Base-by-base conservation (phyloP, 2,888 invertebrate genomes). In the Lobophora halterata region DNA sequence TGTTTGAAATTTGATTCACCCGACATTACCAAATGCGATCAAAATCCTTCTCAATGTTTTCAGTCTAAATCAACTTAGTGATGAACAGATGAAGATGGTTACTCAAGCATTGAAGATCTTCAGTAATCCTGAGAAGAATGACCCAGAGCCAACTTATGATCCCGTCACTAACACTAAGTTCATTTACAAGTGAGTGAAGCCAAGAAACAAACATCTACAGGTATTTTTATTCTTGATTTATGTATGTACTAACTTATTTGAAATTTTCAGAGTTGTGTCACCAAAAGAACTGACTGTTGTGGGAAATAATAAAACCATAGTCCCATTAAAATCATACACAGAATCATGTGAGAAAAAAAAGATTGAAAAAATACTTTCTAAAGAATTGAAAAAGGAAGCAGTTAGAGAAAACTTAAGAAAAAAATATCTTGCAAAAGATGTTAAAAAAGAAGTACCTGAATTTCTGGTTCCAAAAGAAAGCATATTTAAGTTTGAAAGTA, bases 51-150 rank as follows among this genome's bases (percentile, higher is more conserved):
- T 2, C n/a, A 9, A 16, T 9, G 25, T 5, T 67, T 80, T 11
- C 66, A 86, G 86, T 60, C 68, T 86, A 40, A 85, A 79, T 47
- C 70, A 79, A 41, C 60, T 86, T 13, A 83, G 65, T 30, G 69
- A 77, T 49, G 75, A 78, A 14, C 82, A 87, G 54, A 77, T 82
- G 67, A 79, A 79, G 46, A 75, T 85, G 65, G 85, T 86, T 1
- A 79, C 79, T 46, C 76, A 86, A 49, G 83, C 82, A 1, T 46
- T 85, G 26, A 81, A 81, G 37, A 78, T 82, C 49, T 79, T 82
- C 37, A 77, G 65, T 34, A 71, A 81, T 26, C 76, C 82, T 1
- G 75, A 79, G 26, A 77, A 74, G 48, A 58, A 62, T 25, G 59
- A 65, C n/a, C 66, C 65, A 1, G 73, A 82, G 21, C 80, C 80